Base-by-base conservation (phyloP, 2,797 vertebrate genomes). In the Megalops cyprinoides region DNA sequence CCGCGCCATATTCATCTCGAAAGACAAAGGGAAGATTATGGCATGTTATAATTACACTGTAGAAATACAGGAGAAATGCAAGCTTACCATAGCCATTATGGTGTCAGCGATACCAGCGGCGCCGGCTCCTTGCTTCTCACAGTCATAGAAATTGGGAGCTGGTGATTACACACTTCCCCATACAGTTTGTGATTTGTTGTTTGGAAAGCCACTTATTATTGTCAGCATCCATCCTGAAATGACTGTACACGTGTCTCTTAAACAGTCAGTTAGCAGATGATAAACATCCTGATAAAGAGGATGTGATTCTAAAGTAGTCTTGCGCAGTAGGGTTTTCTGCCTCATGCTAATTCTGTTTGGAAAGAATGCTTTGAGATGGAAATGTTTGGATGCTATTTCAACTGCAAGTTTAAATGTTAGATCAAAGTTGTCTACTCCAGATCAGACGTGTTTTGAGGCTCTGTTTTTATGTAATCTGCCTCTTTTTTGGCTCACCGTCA, bases 31-130 rank as follows among this genome's bases (percentile, higher is more conserved):
- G 80, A 62, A 58, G 81, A 88, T 87, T 86, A 83, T 80, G 79
- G 71, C 81, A 69, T 76, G 83, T 88, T 86, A 85, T 88, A 90
- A 90, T 90, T 89, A 87, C 84, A 86, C 82, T 84, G 83, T 48
- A 25, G 82, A 79, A 77, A 79, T 15, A 37, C 42, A 48, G 81
- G 34, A 69, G 74, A 79, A 67, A 49, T 12, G 51, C 28, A 60
- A 74, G 23, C 78, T 76, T 46, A 67, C 80, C 83, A 86, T 67
- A 74, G 58, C 84, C 78, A 88, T 87, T 89, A 88, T 73, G 74
- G 75, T 86, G 86, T 87, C 87, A 80, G 77, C 78, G 49, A 37
- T 56, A 34, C 81, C 81, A 69, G 71, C 46, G 39, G 28, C 76
- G 74, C 74, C 18, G n/a, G 60, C 18, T 39, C 56, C 74, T 37